These are phyloP conservation scores for Anser brachyrhynchus DNA, from an alignment of 2,113 vertebrate genomes.

Conservation along the genomic window DNA sequence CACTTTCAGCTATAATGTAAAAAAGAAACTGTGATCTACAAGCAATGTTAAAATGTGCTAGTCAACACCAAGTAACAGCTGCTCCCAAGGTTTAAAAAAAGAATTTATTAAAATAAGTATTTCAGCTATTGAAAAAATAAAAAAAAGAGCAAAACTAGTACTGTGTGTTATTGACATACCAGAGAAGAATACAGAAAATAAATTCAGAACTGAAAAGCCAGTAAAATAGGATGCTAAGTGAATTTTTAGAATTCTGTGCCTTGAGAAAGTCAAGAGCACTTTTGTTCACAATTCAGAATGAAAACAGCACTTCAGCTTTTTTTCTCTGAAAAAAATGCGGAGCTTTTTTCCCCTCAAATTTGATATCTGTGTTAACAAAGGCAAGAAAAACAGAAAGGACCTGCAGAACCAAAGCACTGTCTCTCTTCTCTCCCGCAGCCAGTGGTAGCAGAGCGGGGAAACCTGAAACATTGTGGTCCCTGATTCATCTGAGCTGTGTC, in stretches of 20 bases:
- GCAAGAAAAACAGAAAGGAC: not conserved
- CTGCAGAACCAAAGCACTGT: not conserved
- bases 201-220: slow-evolving; percentile 30
- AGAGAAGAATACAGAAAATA: slow-evolving; percentile 24
- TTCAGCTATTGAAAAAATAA: slow-evolving; percentile 46
- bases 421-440: not conserved
- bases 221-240: not conserved
- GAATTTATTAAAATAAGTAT: slow-evolving; percentile 45
- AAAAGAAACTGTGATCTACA: slow-evolving; percentile 13
- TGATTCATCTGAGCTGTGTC: not conserved
- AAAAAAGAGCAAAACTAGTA: slow-evolving; percentile 2
- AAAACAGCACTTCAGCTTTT: slow-evolving; percentile 20
- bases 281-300: slow-evolving; percentile 1
- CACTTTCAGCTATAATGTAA: not conserved
- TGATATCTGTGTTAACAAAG: not conserved
- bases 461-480: not conserved
- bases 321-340: not conserved
- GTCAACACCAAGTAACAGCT: slow-evolving; percentile 43
- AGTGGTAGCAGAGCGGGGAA: not conserved
- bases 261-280: slow-evolving; percentile 47
- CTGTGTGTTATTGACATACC: not conserved
- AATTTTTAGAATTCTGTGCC: slow-evolving; percentile 44
- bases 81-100: slow-evolving; percentile 47
- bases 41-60: slow-evolving; percentile 33
- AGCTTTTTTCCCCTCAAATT: not conserved